Base-by-base conservation (phyloP, 2,113 vertebrate species). In the Ovibos moschatus region DNA sequence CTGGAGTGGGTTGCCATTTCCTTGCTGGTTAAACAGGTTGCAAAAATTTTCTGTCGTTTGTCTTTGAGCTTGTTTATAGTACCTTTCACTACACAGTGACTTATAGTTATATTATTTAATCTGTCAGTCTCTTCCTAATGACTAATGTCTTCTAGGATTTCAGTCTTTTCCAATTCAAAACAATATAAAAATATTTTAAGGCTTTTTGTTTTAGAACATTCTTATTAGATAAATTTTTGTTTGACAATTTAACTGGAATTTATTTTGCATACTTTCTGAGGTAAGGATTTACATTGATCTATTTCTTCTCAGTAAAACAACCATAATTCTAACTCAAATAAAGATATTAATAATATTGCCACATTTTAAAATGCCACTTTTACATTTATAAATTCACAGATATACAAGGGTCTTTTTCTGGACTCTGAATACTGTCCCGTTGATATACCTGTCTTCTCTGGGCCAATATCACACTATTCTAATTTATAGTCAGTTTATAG, bases 81-180 rank as follows among this genome's bases (percentile, higher is more conserved):
- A 67, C 11, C 19, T 97, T 86, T 95, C 23, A 87, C 6, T 88
- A 60, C 8, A 67, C 2, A 81, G 33, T n/a, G 16, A 8, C 21
- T 95, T 91, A 95, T 93, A 91, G 27, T 96, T 95, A 53, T 7
- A 51, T 84, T 91, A 88, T 89, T 93, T 89, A 95, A 78, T 60
- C 23, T 96, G 14, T 93, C 57, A 27, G 3, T 95, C 51, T 95
- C 90, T 83, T 96, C 33, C 45, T 78, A 23, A 71, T 21, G n/a
- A 36, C 64, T 85, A 28, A 89, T 19, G 36, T 91, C 2, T 95
- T 89, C 36, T 71, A 82, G 19, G 21, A 92, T 53, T 94, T 90
- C 10, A 33, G 25, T 89, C 67, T 91, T 93, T 92, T 51, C 43
- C 62, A 76, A 96, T 10, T 57, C 21, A 14, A 67, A 91, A 40